phyloP scores from a whole-genome alignment of 2,888 invertebrate genomes.

The Nomada hirtipes region DNA sequence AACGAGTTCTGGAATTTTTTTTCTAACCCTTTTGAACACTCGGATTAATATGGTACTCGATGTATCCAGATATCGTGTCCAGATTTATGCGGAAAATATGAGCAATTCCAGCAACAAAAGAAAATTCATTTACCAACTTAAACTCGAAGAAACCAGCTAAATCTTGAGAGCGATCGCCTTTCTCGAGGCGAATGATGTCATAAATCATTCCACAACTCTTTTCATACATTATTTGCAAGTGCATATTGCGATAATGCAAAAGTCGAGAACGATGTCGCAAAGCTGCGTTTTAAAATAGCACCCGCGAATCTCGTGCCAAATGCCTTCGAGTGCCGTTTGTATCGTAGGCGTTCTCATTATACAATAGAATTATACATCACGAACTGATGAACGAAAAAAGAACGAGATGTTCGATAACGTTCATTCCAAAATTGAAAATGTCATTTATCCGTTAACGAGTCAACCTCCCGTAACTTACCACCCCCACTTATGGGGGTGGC shows the following conservation, averaged over 20 bases:
- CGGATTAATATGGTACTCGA: not conserved
- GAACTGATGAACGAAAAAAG: not conserved
- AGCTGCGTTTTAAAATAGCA: conserved; percentile 75
- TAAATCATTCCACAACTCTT: not conserved
- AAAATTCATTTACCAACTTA: not conserved
- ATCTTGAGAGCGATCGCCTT: not conserved
- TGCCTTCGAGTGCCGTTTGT: conserved; percentile 72
- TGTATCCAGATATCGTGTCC: not conserved
- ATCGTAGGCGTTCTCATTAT: conserved; percentile 40
- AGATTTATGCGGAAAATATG: not conserved
- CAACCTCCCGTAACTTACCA: not conserved
- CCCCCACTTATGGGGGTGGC: not conserved
- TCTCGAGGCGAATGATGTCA: not conserved
- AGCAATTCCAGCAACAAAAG: no score
- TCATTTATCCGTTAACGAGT: not conserved
- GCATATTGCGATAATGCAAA: conserved; percentile 48
- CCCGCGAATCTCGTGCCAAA: conserved; percentile 75
- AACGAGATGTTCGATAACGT: not conserved
- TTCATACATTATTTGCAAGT: not conserved
- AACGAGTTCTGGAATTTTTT: conserved; percentile 11
- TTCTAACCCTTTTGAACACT: not conserved
- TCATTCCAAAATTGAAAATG: not conserved
- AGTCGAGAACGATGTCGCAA: conserved; percentile 65
- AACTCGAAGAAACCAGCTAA: not conserved
- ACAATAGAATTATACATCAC: conserved; percentile 4